These are phyloP conservation scores for Danio kyathit DNA, from an alignment of 2,797 vertebrate genomes.

Conservation along the genomic window DNA sequence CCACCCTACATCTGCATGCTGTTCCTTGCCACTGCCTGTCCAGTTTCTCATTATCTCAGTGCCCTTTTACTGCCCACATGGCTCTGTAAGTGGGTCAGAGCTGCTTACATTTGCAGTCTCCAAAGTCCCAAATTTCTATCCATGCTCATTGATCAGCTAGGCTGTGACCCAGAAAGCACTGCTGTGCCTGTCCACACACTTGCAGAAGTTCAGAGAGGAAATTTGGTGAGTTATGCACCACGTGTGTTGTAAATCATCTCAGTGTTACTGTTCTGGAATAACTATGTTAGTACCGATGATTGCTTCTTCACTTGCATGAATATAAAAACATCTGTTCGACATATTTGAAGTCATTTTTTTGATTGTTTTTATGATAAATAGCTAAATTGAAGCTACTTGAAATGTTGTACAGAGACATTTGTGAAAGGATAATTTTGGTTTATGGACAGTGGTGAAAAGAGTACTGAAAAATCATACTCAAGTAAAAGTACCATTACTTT, in stretches of 20 bases:
- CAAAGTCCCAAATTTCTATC: conserved; percentile 53
- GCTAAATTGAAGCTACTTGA: neutral
- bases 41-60: conserved; percentile 51
- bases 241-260: conserved; percentile 29
- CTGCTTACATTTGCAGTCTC: conserved; percentile 53
- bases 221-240: conserved; percentile 16
- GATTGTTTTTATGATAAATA: neutral
- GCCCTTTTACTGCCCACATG: conserved; percentile 47
- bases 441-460: too few species aligned
- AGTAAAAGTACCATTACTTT: too few species aligned
- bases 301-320: conserved; percentile 23
- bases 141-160: conserved; percentile 53
- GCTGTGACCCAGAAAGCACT: conserved; percentile 49
- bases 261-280: conserved; percentile 28
- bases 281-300: conserved; percentile 21
- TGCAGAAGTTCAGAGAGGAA: conserved; percentile 22
- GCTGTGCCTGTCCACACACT: conserved; percentile 33
- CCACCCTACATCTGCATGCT: conserved; percentile 53
- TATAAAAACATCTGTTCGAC: conserved; percentile 33
- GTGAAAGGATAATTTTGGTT: too few species aligned
- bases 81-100: conserved; percentile 64
- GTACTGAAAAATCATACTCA: too few species aligned
- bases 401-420: neutral
- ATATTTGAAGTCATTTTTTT: neutral
- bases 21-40: conserved; percentile 40